Evolutionary conservation across 2,113 vertebrate species (phyloP).

Genomic region (Callorhinus ursinus): DNA sequence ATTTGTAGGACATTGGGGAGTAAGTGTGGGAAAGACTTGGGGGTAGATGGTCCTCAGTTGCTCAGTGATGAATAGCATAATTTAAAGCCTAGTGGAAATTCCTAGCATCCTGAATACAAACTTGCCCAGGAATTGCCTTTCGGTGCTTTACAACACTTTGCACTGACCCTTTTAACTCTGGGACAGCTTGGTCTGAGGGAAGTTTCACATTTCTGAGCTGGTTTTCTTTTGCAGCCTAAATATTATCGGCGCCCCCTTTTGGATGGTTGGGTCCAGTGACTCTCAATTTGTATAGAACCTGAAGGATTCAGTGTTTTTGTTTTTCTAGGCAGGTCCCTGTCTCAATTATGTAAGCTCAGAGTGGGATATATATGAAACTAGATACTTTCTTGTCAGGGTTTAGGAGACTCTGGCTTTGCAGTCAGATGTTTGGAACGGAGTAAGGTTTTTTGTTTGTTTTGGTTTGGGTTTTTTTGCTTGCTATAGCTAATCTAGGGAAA

Average conservation of each 20-base stretch:
- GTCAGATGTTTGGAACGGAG: slow-evolving; percentile 9
- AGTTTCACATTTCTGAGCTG: slow-evolving; percentile 43
- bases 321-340: slow-evolving; percentile 51
- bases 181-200: slow-evolving; percentile 33
- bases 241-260: slow-evolving; percentile 47
- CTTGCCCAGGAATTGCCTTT: slow-evolving; percentile 43
- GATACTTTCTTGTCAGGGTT: slow-evolving; percentile 36
- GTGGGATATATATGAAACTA: neutral
- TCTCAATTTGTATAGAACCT: slow-evolving; percentile 10
- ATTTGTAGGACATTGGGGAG: slow-evolving; percentile 56
- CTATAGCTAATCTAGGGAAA: slow-evolving; percentile 42
- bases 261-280: slow-evolving; percentile 18
- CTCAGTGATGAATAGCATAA: slow-evolving; percentile 69
- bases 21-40: slow-evolving; percentile 71
- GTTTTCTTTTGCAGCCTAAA: slow-evolving; percentile 50
- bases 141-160: slow-evolving; percentile 48
- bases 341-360: slow-evolving; percentile 48
- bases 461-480: neutral
- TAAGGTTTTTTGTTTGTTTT: neutral
- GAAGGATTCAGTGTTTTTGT: slow-evolving; percentile 37
- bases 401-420: slow-evolving; percentile 39
- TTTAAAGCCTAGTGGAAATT: slow-evolving; percentile 73
- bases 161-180: slow-evolving; percentile 42
- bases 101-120: slow-evolving; percentile 53
- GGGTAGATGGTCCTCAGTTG: slow-evolving; percentile 48